phyloP scores from a whole-genome alignment of 2,888 invertebrate genomes.

The Tiliacea citrago region DNA sequence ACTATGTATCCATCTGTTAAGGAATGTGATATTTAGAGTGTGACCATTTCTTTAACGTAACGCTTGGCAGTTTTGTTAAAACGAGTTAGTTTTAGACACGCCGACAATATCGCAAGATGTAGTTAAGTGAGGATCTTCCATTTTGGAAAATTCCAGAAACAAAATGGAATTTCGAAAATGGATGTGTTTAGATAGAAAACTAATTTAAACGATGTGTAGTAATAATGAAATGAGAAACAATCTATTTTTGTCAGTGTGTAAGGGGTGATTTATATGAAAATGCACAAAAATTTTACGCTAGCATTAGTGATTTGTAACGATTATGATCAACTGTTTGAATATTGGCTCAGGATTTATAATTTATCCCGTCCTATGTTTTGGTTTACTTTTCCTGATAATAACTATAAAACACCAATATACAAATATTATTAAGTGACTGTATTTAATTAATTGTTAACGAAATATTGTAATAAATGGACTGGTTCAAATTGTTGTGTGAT shows the following conservation, averaged over 20 bases:
- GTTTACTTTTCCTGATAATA: background rate
- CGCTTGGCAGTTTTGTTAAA: conserved; percentile 64
- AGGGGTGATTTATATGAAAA: conserved; percentile 74
- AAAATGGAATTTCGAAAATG: conserved; percentile 69
- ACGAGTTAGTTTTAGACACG: conserved; percentile 79
- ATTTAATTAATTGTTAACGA: background rate
- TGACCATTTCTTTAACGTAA: conserved; percentile 59
- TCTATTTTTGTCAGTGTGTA: conserved; percentile 85
- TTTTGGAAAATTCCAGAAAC: conserved; percentile 68
- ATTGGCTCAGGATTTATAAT: conserved; percentile 19
- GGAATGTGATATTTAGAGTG: conserved; percentile 67
- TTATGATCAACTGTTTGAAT: conserved; percentile 59
- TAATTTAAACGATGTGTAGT: conserved; percentile 83
- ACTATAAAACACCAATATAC: background rate
- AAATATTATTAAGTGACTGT: conserved; percentile 4
- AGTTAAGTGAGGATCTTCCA: conserved; percentile 67
- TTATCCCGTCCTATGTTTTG: background rate
- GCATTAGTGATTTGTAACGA: conserved; percentile 70
- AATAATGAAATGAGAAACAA: conserved; percentile 71
- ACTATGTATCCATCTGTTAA: conserved; percentile 42
- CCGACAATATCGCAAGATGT: conserved; percentile 86
- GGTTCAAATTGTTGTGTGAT: background rate
- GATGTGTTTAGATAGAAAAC: conserved; percentile 82
- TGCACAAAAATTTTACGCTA: conserved; percentile 82
- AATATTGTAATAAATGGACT: conserved; percentile 8